Evolutionary conservation across 2,113 vertebrate species (phyloP), one percentile per base, ranked within the genome.

Genomic region (Pelecanus crispus): DNA sequence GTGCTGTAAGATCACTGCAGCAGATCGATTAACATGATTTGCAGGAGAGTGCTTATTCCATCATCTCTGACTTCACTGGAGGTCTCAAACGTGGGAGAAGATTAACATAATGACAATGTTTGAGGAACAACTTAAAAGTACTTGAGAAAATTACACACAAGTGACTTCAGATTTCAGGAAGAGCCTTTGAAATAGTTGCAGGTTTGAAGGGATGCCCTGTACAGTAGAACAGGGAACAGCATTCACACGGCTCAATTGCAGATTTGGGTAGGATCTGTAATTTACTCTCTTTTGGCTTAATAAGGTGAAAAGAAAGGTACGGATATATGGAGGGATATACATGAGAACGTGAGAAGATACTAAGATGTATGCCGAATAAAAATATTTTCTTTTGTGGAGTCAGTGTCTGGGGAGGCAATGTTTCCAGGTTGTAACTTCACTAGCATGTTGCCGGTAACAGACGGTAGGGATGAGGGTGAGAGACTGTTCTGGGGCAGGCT

Each of bases 361-460:
- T 6, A 6, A 42, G 81, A 12, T 20, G 59, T 8, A 2, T 13
- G 7, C n/a, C 9, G 49, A 53, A 29, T 5, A 32, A 6, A 45
- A 14, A 8, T 5, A 0, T 28, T 13, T 20, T 17, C 32, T 29
- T 29, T 7, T 18, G 59, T 14, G 74, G 77, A 36, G 4, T 16
- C 42, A 11, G 63, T 21, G 88, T 16, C 31, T 2, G 13, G 72
- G 62, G 32, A 59, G 25, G 66, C 42, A 5, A 0, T 0, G 6
- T 29, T 55, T 13, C 25, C 4, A 4, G 18, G 58, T 0, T 20
- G 31, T 28, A 26, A 8, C 44, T 14, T n/a, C 44, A 2, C 3
- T 0, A 10, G 31, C 34, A 4, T 8, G 2, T 16, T 29, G 56
- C 17, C 9, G 0, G 5, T 14, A 11, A 4, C 9, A 8, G 45